phyloP scores from a whole-genome alignment of 2,797 vertebrate species.

The Sebastiscus tertius region DNA sequence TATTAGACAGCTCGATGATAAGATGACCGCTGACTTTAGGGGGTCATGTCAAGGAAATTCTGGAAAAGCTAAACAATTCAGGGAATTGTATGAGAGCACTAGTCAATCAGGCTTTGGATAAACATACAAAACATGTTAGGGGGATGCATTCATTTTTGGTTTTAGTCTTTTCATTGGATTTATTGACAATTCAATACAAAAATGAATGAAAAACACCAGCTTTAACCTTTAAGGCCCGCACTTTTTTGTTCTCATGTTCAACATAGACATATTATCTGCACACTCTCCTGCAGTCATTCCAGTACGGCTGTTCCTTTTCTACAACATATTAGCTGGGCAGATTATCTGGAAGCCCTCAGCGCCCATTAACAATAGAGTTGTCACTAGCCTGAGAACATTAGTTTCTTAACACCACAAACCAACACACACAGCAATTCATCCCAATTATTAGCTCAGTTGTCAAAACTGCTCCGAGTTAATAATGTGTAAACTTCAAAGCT shows the following conservation, averaged over 20 bases:
- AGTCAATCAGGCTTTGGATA: not conserved
- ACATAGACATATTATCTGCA: not conserved
- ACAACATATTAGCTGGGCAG: slow-evolving; percentile 19
- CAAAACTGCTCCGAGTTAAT: slow-evolving; percentile 39
- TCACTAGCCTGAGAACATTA: slow-evolving; percentile 20
- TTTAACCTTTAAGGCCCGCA: not conserved
- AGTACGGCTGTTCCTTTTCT: not conserved
- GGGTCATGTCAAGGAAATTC: not conserved
- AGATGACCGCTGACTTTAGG: not conserved
- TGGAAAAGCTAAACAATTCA: not conserved
- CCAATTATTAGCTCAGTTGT: slow-evolving; percentile 58
- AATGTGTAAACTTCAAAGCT: slow-evolving; percentile 28
- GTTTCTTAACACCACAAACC: not conserved
- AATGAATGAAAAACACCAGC: not conserved
- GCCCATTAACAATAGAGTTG: slow-evolving; percentile 16
- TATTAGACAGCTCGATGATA: not conserved
- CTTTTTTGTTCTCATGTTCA: not conserved
- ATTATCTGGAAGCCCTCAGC: slow-evolving; percentile 19
- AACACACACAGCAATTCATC: slow-evolving; percentile 50
- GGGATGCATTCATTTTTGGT: not conserved
- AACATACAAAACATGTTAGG: not conserved
- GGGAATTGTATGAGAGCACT: not conserved
- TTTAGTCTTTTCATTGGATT: not conserved
- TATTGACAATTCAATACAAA: not conserved
- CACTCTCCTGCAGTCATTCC: not conserved